phyloP scores from a whole-genome alignment of 2,888 invertebrate genomes.

The Oscheius sp. region DNA sequence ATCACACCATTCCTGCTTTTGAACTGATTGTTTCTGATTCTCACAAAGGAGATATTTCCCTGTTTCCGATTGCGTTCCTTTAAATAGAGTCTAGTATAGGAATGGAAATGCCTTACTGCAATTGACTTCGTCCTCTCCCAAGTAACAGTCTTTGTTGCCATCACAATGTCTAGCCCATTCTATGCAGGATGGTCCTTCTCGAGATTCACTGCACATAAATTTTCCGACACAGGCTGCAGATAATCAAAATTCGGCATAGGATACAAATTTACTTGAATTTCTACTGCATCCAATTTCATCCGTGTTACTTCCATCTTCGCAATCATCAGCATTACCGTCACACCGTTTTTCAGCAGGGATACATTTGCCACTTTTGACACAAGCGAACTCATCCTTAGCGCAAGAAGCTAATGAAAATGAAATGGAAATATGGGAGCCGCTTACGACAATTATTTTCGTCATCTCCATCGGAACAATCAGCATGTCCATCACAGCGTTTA shows the following conservation, averaged over 20 bases:
- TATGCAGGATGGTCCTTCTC: slow-evolving; percentile 62
- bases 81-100: too few species aligned
- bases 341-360: slow-evolving; percentile 64
- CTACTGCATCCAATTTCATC: slow-evolving; percentile 71
- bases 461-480: slow-evolving; percentile 69
- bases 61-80: slow-evolving; percentile 26
- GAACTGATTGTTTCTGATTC: slow-evolving; percentile 71
- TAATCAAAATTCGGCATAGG: too few species aligned
- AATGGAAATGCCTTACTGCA: slow-evolving; percentile 60
- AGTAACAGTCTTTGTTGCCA: slow-evolving; percentile 65
- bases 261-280: slow-evolving; percentile 58
- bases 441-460: slow-evolving; percentile 72
- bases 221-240: slow-evolving; percentile 68
- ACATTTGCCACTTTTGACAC: slow-evolving; percentile 67
- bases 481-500: slow-evolving; percentile 67
- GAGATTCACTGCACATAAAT: slow-evolving; percentile 65
- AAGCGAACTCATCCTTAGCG: slow-evolving; percentile 68
- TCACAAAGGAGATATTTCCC: slow-evolving; percentile 69
- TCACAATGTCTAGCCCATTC: slow-evolving; percentile 66
- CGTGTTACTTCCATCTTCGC: slow-evolving; percentile 69
- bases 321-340: slow-evolving; percentile 71
- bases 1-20: slow-evolving; percentile 70
- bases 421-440: slow-evolving; percentile 27
- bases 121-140: slow-evolving; percentile 70
- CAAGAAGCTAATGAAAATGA: slow-evolving; percentile 61